Percentiles rank a stretch among this genome's conserved stretches.
These are phyloP conservation scores for Cheilosia urbana DNA, from an alignment of 2,888 invertebrate genomes.

Conservation along the genomic window DNA sequence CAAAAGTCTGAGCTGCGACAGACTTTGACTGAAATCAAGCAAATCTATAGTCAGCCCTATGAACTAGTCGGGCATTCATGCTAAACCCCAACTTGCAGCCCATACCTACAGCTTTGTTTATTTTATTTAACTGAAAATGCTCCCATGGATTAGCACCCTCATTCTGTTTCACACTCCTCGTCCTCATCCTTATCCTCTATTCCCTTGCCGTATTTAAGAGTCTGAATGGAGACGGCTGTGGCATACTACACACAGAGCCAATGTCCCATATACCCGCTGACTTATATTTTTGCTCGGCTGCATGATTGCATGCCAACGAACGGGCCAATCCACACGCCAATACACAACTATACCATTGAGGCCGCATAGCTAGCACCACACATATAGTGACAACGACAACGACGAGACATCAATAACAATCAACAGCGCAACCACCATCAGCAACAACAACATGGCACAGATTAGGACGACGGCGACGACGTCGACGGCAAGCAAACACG, in stretches of 20 bases:
- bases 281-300: constrained; percentile 77
- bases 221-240: constrained; percentile 51
- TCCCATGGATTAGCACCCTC: constrained; percentile 65
- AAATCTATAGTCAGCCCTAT: constrained; percentile 1
- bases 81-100: not conserved
- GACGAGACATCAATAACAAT: constrained; percentile 74
- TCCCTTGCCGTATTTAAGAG: constrained; percentile 28
- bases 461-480: constrained; percentile 68
- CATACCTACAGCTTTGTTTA: constrained; percentile 18
- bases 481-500: constrained; percentile 30
- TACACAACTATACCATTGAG: constrained; percentile 53
- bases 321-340: constrained; percentile 66
- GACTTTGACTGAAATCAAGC: not conserved
- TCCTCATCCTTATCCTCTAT: no score
- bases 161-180: constrained; percentile 15
- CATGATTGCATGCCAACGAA: constrained; percentile 72
- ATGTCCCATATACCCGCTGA: constrained; percentile 78
- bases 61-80: not conserved
- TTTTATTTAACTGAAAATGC: constrained; percentile 49
- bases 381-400: constrained; percentile 57
- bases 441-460: constrained; percentile 58
- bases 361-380: constrained; percentile 32
- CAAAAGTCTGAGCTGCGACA: not conserved
- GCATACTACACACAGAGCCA: constrained; percentile 24
- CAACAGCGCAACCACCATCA: constrained; percentile 65